Base-by-base conservation (phyloP, 2,797 vertebrate genomes). In the Sternarchorhynchus goeldii region DNA sequence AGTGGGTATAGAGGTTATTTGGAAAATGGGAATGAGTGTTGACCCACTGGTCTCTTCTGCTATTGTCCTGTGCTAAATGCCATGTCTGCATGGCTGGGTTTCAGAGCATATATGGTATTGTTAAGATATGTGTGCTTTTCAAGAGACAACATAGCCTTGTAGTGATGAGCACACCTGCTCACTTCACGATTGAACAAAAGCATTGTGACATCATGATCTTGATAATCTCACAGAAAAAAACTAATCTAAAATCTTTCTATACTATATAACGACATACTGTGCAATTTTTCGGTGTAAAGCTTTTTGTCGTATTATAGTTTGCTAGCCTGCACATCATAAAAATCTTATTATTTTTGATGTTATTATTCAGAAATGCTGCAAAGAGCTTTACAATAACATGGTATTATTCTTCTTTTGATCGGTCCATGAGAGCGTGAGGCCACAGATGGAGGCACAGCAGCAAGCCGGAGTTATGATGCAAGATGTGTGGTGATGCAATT, bases 391-490 rank as follows among this genome's bases (percentile, higher is more conserved):
- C 12, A 65, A 45, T 41, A 78, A 72, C 31, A 73, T 6, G 18
- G 18, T 66, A 59, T 78, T 66, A 73, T 67, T 73, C 62, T 62
- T 79, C 57, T n/a, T 34, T 18, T 56, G 41, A 64, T 63, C 57
- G 68, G 29, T 32, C 32, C 66, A 57, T 84, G 81, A 83, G 68
- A 88, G 88, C 87, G 89, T 45, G 71, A 65, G 67, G 57, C 75
- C 79, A 81, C 81, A 79, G 78, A 85, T 83, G 75, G 75, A 82
- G 60, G 29, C 68, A 56, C 78, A 76, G 53, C 68, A 82, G 88
- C 89, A 89, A 91, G 88, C 67, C 84, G 70, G 63, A 86, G 83
- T 92, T 91, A 93, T 93, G 91, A 94, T 93, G 91, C 89, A 92
- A 92, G 88, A 91, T 50, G 74, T 92, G 91, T 92, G 88, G 25